A percentile compares a stretch with the other conserved stretches of the same genome.
Conservation (phyloP, 2,797 vertebrate genomes). For the Neosilurus hyrtlii region DNA sequence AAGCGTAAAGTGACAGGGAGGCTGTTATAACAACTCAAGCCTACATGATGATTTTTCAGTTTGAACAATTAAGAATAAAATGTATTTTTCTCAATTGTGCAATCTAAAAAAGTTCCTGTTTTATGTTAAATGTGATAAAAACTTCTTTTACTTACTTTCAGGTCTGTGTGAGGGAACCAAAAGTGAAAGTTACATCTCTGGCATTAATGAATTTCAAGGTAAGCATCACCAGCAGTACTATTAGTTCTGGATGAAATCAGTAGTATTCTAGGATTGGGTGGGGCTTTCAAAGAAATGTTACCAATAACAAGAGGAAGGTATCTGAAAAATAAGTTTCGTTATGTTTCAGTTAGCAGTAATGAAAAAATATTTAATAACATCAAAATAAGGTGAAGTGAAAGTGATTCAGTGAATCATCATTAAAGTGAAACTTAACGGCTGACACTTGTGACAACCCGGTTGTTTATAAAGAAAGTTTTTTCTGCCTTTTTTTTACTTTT, state of each 20-base stretch:
- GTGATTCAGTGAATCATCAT: not conserved
- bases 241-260: no score
- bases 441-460: not conserved
- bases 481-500: no score
- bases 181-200: constrained; percentile 21
- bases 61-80: not conserved
- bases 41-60: not conserved
- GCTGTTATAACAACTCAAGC: no score
- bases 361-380: no score
- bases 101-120: not conserved
- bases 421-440: not conserved
- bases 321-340: not conserved
- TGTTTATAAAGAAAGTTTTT: not conserved
- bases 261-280: not conserved
- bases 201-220: constrained; percentile 30
- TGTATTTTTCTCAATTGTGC: not conserved
- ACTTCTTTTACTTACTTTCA: constrained; percentile 11
- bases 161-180: not conserved
- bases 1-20: no score
- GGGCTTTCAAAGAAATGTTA: not conserved
- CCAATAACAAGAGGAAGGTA: not conserved
- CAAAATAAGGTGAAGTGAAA: not conserved
- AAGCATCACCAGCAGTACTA: not conserved
- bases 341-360: not conserved
- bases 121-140: not conserved